Evolutionary conservation across 2,113 vertebrate genomes (phyloP).

Genomic region (Myxocyprinus asiaticus): DNA sequence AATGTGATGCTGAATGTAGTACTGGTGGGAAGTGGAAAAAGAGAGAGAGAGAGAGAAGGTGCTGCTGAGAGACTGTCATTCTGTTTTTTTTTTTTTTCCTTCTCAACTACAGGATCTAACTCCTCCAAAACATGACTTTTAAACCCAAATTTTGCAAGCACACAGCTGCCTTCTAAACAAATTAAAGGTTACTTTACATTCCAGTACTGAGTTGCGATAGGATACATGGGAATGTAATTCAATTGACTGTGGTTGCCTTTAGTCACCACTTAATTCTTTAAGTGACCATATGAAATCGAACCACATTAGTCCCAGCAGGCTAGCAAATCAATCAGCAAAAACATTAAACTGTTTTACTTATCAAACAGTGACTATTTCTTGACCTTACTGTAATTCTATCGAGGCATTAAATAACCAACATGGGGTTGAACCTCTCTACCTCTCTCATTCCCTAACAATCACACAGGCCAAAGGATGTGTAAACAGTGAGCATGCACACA

Average conservation of each 20-base stretch:
- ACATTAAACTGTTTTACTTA: background rate
- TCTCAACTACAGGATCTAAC: background rate
- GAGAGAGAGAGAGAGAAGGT: background rate
- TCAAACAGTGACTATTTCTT: background rate
- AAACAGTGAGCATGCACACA: no score
- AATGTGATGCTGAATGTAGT: conserved; percentile 9
- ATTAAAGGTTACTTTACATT: conserved; percentile 14
- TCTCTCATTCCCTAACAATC: no score
- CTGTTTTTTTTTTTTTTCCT: background rate
- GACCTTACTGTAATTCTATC: background rate
- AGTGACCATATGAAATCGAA: background rate
- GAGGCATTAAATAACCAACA: background rate
- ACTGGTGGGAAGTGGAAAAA: background rate
- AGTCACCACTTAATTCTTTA: background rate
- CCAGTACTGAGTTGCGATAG: background rate
- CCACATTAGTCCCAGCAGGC: background rate
- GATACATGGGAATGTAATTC: conserved; percentile 1
- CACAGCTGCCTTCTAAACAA: background rate
- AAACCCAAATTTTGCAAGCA: background rate
- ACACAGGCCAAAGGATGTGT: no score
- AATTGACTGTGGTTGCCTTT: background rate
- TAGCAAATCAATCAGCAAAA: background rate
- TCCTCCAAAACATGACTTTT: background rate
- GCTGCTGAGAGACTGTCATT: background rate
- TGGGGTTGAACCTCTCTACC: background rate